Evolutionary conservation across 1,140 invertebrate species (phyloP).

Genomic region (Pseudomyrmex gracilis): DNA sequence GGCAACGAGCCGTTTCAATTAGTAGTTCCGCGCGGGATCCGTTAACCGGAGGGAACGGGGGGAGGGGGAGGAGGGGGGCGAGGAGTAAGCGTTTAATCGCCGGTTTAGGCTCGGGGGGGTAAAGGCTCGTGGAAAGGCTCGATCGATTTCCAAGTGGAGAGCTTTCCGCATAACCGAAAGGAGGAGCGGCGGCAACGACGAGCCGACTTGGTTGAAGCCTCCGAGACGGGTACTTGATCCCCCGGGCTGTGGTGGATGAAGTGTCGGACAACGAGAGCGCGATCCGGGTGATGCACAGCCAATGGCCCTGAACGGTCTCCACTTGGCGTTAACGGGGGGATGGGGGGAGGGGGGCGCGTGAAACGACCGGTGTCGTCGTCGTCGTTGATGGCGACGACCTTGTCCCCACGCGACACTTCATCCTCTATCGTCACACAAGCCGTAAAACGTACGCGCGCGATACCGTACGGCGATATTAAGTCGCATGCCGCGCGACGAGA

Average conservation of each 20-base stretch:
- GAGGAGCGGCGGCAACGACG: constrained; percentile 10
- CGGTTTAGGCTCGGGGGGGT: constrained; percentile 29
- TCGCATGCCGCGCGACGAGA: not conserved
- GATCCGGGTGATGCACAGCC: constrained; percentile 41
- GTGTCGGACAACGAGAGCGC: constrained; percentile 50
- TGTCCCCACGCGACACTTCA: not conserved
- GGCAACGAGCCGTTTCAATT: constrained; percentile 60
- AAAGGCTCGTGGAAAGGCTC: constrained; percentile 27
- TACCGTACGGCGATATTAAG: not conserved
- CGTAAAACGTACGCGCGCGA: not conserved
- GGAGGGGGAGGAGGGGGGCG: too few relatives aligned
- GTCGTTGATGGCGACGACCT: constrained; percentile 26
- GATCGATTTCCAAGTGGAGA: constrained; percentile 70
- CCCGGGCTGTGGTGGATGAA: constrained; percentile 47
- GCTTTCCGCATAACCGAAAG: constrained; percentile 50
- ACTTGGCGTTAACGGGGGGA: constrained; percentile 46
- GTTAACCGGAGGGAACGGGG: too few relatives aligned
- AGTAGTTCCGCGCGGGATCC: constrained; percentile 27
- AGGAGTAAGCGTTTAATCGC: constrained; percentile 35
- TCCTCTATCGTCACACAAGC: not conserved
- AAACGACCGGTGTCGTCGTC: too few relatives aligned
- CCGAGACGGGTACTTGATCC: constrained; percentile 51
- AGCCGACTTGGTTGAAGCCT: constrained; percentile 21
- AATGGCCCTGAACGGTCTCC: constrained; percentile 56
- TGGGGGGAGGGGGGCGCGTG: too few relatives aligned